Base-by-base conservation (phyloP, 2,797 vertebrate genomes). In the Anabacerthia variegaticeps region DNA sequence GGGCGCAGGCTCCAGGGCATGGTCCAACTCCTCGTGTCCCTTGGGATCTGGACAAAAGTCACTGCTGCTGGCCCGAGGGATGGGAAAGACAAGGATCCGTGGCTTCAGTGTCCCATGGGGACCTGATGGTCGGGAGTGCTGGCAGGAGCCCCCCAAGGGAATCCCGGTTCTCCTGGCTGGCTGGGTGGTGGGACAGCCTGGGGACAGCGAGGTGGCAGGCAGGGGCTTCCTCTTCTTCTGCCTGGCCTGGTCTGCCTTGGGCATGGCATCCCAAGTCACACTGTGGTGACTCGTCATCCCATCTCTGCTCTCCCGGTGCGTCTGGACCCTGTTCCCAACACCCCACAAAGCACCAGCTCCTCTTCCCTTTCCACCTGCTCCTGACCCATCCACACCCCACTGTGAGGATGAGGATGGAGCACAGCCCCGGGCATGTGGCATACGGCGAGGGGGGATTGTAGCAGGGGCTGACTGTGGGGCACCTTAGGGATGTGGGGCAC, bases 51-150 rank as follows among this genome's bases (percentile, higher is more conserved):
- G 5, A n/a, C 6, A 9, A 16, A 56, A 15, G 62, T 14, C 3
- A 3, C 56, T 34, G 81, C 41, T 2, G 0, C n/a, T 2, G 7
- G 27, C 30, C 61, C 0, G 0, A 52, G 72, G 68, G 44, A 7
- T 0, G 9, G 32, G 36, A 58, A 48, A 20, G 56, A 52, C 0
- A 6, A 28, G 20, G 30, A 61, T 6, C 15, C 39, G 1, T 0
- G 19, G 55, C 16, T 43, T n/a, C 4, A 3, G 16, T 15, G 8
- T 74, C 48, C 52, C 14, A 0, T 5, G 2, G 44, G 26, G 34
- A 32, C 14, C 52, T 19, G 66, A 8, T 0, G 2, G 39, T n/a
- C 0, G 0, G 41, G 34, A 76, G 59, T 9, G 43, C 34, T 17
- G 54, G 51, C 14, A 34, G 49, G 44, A 69, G 23, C 5, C 4